Conservation (phyloP, 2,113 vertebrate species). For the Nannospalax galili region DNA sequence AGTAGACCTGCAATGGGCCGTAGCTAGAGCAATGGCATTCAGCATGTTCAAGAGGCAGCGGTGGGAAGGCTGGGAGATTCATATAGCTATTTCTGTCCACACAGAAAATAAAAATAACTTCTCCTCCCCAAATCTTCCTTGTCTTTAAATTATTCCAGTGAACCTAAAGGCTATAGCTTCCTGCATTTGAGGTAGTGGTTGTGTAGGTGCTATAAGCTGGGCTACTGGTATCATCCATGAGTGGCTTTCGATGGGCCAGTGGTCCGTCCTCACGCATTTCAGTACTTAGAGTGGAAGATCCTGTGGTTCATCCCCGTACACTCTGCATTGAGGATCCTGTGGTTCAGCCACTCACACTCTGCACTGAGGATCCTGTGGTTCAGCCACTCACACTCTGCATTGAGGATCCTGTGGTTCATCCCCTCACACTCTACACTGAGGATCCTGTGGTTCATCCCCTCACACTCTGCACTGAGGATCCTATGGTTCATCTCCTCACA, state of each 20-base stretch:
- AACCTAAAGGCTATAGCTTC: neutral
- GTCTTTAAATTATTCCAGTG: neutral
- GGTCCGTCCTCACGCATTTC: neutral
- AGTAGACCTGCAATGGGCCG: neutral
- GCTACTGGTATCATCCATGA: no score
- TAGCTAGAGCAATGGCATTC: no score
- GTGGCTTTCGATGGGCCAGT: neutral
- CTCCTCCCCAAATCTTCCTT: neutral
- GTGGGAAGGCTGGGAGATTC: neutral
- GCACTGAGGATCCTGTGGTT: no score
- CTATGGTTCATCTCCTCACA: no score
- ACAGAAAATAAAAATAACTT: neutral
- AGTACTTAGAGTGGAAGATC: neutral
- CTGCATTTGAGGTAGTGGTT: neutral
- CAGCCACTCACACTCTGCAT: no score
- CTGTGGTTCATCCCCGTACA: neutral
- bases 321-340: no score
- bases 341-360: no score
- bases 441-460: no score
- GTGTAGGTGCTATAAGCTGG: neutral
- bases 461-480: no score
- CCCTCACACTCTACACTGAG: no score
- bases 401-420: no score
- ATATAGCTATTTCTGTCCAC: neutral
- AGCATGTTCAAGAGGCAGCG: neutral